A percentile compares a stretch with the other conserved stretches of the same genome.
phyloP scores from a whole-genome alignment of 2,113 vertebrate genomes.

The Proteles cristata region DNA sequence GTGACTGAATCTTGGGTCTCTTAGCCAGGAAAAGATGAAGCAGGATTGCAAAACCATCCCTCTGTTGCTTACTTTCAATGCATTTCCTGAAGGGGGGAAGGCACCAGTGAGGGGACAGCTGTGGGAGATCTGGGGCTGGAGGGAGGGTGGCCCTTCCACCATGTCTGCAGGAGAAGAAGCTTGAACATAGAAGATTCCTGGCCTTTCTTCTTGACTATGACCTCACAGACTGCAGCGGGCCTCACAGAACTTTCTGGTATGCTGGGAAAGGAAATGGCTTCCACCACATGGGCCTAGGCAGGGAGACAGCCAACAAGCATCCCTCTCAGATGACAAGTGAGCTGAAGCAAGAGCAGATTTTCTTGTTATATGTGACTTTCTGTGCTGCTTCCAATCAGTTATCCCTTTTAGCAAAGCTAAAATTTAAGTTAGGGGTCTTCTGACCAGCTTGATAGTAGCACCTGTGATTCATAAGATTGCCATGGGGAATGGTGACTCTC shows the following conservation, averaged over 20 bases:
- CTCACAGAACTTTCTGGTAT: not conserved
- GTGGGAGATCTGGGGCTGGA: not conserved
- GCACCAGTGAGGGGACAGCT: not conserved
- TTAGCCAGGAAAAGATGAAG: not conserved
- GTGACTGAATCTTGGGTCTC: not conserved
- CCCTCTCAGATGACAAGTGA: not conserved
- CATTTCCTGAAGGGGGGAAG: not conserved
- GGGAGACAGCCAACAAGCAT: not conserved
- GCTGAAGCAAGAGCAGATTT: not conserved
- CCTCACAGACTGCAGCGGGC: not conserved
- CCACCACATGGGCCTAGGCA: not conserved
- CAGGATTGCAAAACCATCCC: not conserved
- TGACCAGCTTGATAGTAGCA: not conserved
- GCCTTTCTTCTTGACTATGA: not conserved
- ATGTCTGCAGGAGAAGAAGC: not conserved
- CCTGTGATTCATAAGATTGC: not conserved
- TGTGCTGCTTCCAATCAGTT: not conserved
- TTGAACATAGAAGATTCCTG: not conserved
- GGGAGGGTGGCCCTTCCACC: not conserved
- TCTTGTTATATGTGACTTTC: not conserved
- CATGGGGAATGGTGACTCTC: not conserved
- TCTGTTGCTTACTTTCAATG: not conserved
- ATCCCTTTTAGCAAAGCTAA: not conserved
- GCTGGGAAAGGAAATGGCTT: not conserved
- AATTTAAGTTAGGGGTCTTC: not conserved